Percentiles rank a stretch among this genome's conserved stretches.
Evolutionary conservation across 1,140 invertebrate genomes (phyloP).

Genomic region (Ruditapes philippinarum): DNA sequence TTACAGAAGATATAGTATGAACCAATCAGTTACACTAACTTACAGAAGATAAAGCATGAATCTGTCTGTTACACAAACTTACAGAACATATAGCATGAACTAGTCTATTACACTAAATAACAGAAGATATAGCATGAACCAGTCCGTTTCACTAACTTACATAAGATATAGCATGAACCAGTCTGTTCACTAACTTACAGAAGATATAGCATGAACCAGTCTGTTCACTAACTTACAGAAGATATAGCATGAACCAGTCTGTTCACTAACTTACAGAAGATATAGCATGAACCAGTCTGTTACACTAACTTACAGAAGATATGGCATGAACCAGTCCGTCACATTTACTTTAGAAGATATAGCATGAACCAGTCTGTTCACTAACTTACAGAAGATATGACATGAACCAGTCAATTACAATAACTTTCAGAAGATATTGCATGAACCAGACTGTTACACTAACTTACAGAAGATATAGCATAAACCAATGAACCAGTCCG

Average conservation of each 20-base stretch:
- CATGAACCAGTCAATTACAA: conserved; percentile 1
- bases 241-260: background rate
- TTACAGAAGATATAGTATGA: too few relatives aligned
- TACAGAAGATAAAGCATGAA: background rate
- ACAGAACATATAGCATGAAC: conserved; percentile 97
- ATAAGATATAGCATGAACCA: background rate
- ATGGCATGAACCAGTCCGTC: conserved; percentile 9
- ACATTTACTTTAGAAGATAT: background rate
- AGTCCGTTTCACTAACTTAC: background rate
- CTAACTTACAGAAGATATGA: conserved; percentile 1
- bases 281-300: conserved; percentile 6
- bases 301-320: conserved; percentile 8
- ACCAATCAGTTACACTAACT: too few relatives aligned
- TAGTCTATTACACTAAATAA: conserved; percentile 89
- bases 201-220: background rate
- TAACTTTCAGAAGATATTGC: background rate
- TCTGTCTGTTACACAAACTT: conserved; percentile 86
- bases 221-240: conserved; percentile 8
- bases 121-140: background rate
- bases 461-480: background rate
- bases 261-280: conserved; percentile 9
- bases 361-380: conserved; percentile 9
- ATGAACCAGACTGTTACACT: background rate
- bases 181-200: conserved; percentile 13
- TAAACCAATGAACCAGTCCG: background rate